A percentile compares a stretch with the other conserved stretches of the same genome.
These are phyloP conservation scores for Aphis gossypii DNA, from an alignment of 1,140 invertebrate genomes.

Conservation along the genomic window DNA sequence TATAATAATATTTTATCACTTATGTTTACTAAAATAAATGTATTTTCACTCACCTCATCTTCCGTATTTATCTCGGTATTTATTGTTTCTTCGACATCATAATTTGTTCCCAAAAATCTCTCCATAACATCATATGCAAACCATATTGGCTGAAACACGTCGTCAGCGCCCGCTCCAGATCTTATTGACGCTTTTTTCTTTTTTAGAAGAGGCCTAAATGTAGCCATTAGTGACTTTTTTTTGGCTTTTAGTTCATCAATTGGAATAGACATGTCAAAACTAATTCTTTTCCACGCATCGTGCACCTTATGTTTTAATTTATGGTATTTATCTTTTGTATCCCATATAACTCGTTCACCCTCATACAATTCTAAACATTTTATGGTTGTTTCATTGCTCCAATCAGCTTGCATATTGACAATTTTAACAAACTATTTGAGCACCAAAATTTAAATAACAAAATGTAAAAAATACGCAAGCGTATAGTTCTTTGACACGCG, in stretches of 20 bases:
- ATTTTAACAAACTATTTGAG: neutral
- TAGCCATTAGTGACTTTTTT: slow-evolving; percentile 8
- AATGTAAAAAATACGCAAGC: neutral
- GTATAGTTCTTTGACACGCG: neutral
- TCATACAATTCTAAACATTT: neutral
- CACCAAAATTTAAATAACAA: neutral
- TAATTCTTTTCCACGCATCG: slow-evolving; percentile 18
- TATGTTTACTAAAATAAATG: neutral
- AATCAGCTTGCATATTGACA: slow-evolving; percentile 12
- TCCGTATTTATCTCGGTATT: too few species aligned
- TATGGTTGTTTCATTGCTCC: neutral
- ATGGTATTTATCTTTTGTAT: neutral
- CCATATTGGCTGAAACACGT: too few species aligned
- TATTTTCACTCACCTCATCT: too few species aligned
- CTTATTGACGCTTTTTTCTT: neutral
- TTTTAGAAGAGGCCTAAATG: slow-evolving; percentile 13
- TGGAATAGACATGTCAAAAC: neutral
- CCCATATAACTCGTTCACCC: neutral
- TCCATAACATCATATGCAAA: too few species aligned
- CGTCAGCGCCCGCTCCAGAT: too few species aligned
- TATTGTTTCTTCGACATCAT: too few species aligned
- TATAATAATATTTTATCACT: neutral
- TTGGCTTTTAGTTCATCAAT: neutral
- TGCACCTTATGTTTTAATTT: neutral
- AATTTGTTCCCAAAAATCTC: too few species aligned